phyloP scores from a whole-genome alignment of 2,888 invertebrate species.

The Tetragonisca angustula region DNA sequence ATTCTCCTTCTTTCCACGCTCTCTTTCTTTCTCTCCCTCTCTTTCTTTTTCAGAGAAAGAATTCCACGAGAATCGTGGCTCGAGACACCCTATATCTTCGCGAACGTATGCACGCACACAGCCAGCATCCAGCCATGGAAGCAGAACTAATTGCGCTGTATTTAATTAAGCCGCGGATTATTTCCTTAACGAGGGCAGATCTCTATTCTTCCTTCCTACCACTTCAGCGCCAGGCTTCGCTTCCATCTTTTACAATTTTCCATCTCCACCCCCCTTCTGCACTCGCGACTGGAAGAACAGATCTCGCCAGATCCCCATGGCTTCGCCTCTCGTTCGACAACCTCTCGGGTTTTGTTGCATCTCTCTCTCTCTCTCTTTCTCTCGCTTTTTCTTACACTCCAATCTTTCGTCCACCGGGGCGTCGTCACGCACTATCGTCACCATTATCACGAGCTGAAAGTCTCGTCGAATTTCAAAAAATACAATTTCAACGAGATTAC shows the following conservation, averaged over 20 bases:
- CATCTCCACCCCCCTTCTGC: conserved; percentile 21
- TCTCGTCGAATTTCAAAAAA: too few species aligned
- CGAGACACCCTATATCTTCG: conserved; percentile 23
- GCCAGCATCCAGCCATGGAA: conserved; percentile 43
- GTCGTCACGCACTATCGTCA: neutral
- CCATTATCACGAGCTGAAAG: neutral
- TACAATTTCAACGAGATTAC: too few species aligned
- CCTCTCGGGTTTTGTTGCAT: neutral
- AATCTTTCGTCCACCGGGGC: conserved; percentile 22
- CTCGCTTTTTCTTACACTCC: neutral
- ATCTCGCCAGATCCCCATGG: conserved; percentile 21
- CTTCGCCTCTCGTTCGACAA: conserved; percentile 7
- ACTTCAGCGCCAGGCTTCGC: conserved; percentile 59
- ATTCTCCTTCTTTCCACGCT: neutral
- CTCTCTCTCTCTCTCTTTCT: neutral
- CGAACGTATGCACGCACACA: conserved; percentile 18
- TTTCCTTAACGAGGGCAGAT: conserved; percentile 75
- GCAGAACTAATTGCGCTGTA: conserved; percentile 76
- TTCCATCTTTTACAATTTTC: conserved; percentile 64
- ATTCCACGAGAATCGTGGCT: neutral
- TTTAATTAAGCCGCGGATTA: conserved; percentile 79
- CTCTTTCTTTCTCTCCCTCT: too few species aligned
- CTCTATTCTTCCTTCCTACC: conserved; percentile 69
- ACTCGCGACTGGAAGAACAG: neutral
- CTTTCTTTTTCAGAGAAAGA: neutral